Percentiles rank a stretch among this genome's conserved stretches.
These are phyloP conservation scores for Cantharis rustica DNA, from an alignment of 2,888 invertebrate species.

Conservation along the genomic window DNA sequence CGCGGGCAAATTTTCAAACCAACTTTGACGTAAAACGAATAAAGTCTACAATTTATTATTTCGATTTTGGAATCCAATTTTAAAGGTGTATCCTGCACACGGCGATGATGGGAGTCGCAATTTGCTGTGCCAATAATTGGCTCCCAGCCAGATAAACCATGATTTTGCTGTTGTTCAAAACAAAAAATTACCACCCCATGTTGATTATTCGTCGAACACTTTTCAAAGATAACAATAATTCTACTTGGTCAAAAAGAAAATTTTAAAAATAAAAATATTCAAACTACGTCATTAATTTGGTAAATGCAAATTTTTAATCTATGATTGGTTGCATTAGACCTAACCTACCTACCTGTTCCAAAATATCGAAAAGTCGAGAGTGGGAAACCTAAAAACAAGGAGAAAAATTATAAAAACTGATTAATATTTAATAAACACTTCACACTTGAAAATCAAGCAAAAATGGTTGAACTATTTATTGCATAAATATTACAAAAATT, in stretches of 20 bases:
- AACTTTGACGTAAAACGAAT: not conserved
- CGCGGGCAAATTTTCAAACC: not conserved
- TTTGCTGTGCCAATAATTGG: not conserved
- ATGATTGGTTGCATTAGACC: no score
- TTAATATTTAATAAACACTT: not conserved
- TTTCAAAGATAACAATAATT: no score
- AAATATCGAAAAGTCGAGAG: no score
- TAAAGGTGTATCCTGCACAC: not conserved
- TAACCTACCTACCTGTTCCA: no score
- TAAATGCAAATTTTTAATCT: no score
- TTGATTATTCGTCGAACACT: no score
- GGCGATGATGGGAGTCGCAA: not conserved
- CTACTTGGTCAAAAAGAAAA: no score
- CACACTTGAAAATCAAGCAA: not conserved
- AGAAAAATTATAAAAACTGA: not conserved
- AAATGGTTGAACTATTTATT: not conserved
- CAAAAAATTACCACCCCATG: not conserved
- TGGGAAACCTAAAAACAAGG: not conserved
- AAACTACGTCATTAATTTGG: no score
- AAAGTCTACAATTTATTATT: not conserved
- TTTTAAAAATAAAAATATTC: no score
- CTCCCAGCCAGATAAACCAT: not conserved
- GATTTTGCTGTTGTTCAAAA: not conserved
- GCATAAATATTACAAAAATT: not conserved
- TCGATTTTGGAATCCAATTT: not conserved